phyloP scores from a whole-genome alignment of 1,140 invertebrate species.

The Drosophila funebris region DNA sequence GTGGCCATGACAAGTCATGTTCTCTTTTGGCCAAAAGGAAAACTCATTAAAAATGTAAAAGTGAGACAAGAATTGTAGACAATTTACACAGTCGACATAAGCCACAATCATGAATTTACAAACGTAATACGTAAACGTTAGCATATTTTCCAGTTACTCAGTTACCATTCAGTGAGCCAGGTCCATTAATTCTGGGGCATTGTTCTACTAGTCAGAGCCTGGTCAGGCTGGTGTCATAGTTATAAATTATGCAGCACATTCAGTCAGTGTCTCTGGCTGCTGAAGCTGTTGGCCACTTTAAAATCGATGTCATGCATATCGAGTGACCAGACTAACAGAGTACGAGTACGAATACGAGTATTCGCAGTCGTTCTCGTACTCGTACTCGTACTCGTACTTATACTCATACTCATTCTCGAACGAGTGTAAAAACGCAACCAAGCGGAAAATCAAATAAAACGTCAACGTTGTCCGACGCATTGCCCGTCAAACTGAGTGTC shows the following conservation, averaged over 20 bases:
- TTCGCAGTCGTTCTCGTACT: neutral
- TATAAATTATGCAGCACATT: constrained; percentile 71
- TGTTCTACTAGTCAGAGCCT: constrained; percentile 34
- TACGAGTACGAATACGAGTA: neutral
- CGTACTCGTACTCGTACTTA: constrained; percentile 8
- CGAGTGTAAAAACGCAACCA: constrained; percentile 74
- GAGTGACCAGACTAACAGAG: constrained; percentile 45
- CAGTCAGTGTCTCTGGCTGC: constrained; percentile 15
- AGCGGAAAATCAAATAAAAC: constrained; percentile 81
- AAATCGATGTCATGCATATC: constrained; percentile 75
- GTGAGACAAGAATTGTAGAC: constrained; percentile 28
- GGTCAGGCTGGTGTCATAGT: constrained; percentile 55
- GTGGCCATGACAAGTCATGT: constrained; percentile 27
- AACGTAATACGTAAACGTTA: constrained; percentile 16
- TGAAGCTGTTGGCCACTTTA: constrained; percentile 56
- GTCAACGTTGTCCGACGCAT: constrained; percentile 56
- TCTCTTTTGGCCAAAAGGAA: constrained; percentile 7
- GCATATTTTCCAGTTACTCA: constrained; percentile 29
- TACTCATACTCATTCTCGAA: constrained; percentile 13
- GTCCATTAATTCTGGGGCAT: constrained; percentile 74
- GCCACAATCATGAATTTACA: constrained; percentile 39
- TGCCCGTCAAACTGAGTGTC: constrained; percentile 40
- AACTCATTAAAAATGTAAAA: constrained; percentile 47
- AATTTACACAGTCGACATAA: constrained; percentile 17
- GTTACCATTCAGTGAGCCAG: constrained; percentile 15